phyloP scores from a whole-genome alignment of 2,888 invertebrate species.

The Orthosia incerta region DNA sequence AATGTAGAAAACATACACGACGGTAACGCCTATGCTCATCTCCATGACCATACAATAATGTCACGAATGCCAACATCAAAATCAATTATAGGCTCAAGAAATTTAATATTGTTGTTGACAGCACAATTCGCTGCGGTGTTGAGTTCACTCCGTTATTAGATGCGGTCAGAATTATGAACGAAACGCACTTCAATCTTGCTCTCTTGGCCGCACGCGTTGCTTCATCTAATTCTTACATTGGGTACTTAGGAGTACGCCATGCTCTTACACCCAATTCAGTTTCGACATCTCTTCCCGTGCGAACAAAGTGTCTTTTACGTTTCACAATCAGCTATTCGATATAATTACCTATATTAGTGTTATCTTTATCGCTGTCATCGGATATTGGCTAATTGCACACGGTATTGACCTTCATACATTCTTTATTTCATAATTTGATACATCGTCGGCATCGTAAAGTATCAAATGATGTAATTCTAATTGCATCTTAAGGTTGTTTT shows the following conservation, averaged over 20 bases:
- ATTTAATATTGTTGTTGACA: conserved; percentile 55
- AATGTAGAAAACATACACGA: not conserved
- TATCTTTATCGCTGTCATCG: conserved; percentile 66
- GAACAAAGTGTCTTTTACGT: conserved; percentile 74
- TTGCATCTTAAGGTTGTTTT: conserved; percentile 63
- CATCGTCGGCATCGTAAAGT: conserved; percentile 57
- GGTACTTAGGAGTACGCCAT: conserved; percentile 44
- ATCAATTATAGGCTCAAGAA: conserved; percentile 51
- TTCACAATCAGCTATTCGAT: conserved; percentile 67
- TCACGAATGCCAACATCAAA: conserved; percentile 44
- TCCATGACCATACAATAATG: conserved; percentile 32
- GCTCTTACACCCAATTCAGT: conserved; percentile 75
- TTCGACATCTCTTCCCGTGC: conserved; percentile 80
- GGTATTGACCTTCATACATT: conserved; percentile 73
- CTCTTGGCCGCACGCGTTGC: conserved; percentile 71
- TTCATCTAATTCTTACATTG: conserved; percentile 76
- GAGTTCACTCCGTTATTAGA: conserved; percentile 54
- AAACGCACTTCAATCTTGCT: conserved; percentile 67
- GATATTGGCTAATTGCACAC: conserved; percentile 71
- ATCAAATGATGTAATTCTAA: conserved; percentile 65
- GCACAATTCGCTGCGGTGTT: conserved; percentile 49
- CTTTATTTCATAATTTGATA: conserved; percentile 73
- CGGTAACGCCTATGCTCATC: not conserved
- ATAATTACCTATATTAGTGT: conserved; percentile 59
- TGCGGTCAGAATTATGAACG: conserved; percentile 41